Evolutionary conservation across 2,797 vertebrate genomes (phyloP).

Genomic region (Halcyon smyrnensis): DNA sequence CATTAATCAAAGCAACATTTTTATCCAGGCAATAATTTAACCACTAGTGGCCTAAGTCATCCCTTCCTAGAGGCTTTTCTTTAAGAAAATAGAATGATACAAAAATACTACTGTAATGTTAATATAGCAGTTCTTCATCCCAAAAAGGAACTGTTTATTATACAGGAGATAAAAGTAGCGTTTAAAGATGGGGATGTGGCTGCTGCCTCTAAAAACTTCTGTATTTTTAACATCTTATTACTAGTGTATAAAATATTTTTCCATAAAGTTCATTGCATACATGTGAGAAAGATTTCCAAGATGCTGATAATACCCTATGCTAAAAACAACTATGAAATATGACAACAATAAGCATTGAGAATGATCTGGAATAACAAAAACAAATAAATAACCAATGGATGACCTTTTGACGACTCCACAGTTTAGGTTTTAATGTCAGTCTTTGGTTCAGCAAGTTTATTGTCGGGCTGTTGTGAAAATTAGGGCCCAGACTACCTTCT

Average conservation of each 20-base stretch:
- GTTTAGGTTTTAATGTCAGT: neutral
- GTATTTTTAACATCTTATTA: neutral
- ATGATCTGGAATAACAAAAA: neutral
- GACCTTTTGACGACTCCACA: neutral
- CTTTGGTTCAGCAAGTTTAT: neutral
- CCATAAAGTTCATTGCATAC: neutral
- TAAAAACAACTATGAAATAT: neutral
- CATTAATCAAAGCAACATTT: slow-evolving; percentile 52
- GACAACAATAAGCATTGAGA: neutral
- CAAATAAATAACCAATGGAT: neutral
- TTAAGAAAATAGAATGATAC: neutral
- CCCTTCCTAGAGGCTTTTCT: neutral
- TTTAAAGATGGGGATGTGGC: neutral
- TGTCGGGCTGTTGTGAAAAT: neutral
- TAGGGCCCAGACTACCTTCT: neutral
- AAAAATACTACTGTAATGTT: neutral
- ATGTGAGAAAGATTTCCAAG: neutral
- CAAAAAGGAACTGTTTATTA: neutral
- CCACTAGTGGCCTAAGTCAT: neutral
- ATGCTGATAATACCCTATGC: neutral
- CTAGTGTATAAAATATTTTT: neutral
- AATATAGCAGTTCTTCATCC: slow-evolving; percentile 7
- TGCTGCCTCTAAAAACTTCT: slow-evolving; percentile 3
- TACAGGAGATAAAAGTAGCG: neutral
- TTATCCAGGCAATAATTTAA: slow-evolving; percentile 20